These are phyloP conservation scores for Ophioderma brevispina DNA, from an alignment of 35 echinoderm and acorn worm species.

Conservation along the genomic window DNA sequence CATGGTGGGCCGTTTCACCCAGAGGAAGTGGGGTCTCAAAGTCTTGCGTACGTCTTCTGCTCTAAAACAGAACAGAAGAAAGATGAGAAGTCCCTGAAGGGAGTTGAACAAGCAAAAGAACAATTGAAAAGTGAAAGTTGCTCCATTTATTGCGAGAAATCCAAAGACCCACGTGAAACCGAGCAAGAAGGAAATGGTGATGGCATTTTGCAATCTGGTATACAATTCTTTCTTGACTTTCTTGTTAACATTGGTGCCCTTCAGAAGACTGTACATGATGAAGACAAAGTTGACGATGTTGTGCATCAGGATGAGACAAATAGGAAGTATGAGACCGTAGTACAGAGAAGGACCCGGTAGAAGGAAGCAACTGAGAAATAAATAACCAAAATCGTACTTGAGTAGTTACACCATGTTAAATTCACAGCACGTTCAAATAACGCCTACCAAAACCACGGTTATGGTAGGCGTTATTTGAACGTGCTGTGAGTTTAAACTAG, in stretches of 20 bases:
- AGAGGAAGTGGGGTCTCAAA: conserved; percentile 15
- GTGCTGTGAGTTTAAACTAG: too few relatives aligned
- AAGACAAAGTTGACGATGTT: too few relatives aligned
- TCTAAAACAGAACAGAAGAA: conserved; percentile 58
- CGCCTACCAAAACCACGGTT: too few relatives aligned
- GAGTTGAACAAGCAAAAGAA: conserved; percentile 76
- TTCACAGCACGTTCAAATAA: too few relatives aligned
- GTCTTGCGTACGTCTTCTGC: conserved; percentile 55
- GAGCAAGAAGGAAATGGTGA: conserved; percentile 64
- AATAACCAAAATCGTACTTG: too few relatives aligned
- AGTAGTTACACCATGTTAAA: too few relatives aligned
- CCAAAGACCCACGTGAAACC: conserved; percentile 71
- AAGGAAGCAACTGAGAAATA: too few relatives aligned
- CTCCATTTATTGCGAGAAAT: conserved; percentile 47
- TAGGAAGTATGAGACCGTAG: too few relatives aligned
- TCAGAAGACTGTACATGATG: background rate
- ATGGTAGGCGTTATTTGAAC: too few relatives aligned
- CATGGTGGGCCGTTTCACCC: background rate
- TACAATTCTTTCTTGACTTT: background rate
- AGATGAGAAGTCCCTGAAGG: conserved; percentile 50
- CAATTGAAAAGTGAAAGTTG: conserved; percentile 41
- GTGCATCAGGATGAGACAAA: too few relatives aligned
- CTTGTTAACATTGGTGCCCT: background rate
- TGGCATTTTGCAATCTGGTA: conserved; percentile 56
- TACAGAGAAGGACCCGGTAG: too few relatives aligned